Evolutionary conservation across 1,140 invertebrate species (phyloP).

Genomic region (Trachelipus rathkii): DNA sequence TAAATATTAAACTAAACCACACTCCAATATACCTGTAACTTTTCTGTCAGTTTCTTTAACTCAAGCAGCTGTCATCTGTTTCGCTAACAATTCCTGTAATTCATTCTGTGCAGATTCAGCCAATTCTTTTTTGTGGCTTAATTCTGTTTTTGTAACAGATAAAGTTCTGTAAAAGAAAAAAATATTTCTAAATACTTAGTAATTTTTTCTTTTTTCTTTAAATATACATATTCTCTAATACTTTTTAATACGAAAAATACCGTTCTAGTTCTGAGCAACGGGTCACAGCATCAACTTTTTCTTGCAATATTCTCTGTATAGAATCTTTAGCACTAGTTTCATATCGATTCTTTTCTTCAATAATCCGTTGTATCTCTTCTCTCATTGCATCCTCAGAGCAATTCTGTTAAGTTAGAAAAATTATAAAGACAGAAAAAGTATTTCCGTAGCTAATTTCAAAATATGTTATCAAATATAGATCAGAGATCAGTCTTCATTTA

Average conservation of each 20-base stretch:
- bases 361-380: slow-evolving; percentile 71
- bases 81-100: slow-evolving; percentile 57
- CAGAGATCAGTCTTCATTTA: background rate
- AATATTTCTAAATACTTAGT: background rate
- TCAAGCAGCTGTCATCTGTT: slow-evolving; percentile 55
- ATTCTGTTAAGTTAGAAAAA: slow-evolving; percentile 54
- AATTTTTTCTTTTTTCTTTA: slow-evolving; percentile 1
- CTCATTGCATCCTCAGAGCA: slow-evolving; percentile 73
- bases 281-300: slow-evolving; percentile 77
- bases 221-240: background rate
- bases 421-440: too few relatives aligned
- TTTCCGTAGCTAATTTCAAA: too few relatives aligned
- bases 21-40: slow-evolving; percentile 53
- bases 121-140: slow-evolving; percentile 67
- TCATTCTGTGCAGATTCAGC: slow-evolving; percentile 65
- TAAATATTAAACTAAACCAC: too few relatives aligned
- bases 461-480: too few relatives aligned
- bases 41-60: slow-evolving; percentile 53
- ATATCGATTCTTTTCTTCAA: slow-evolving; percentile 85
- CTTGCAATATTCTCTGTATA: slow-evolving; percentile 76
- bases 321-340: slow-evolving; percentile 83
- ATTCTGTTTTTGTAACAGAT: slow-evolving; percentile 73
- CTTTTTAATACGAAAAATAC: slow-evolving; percentile 25
- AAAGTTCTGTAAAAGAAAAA: slow-evolving; percentile 53
- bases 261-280: slow-evolving; percentile 69